phyloP scores from a whole-genome alignment of 2,888 invertebrate genomes.

The Ariolimax columbianus region DNA sequence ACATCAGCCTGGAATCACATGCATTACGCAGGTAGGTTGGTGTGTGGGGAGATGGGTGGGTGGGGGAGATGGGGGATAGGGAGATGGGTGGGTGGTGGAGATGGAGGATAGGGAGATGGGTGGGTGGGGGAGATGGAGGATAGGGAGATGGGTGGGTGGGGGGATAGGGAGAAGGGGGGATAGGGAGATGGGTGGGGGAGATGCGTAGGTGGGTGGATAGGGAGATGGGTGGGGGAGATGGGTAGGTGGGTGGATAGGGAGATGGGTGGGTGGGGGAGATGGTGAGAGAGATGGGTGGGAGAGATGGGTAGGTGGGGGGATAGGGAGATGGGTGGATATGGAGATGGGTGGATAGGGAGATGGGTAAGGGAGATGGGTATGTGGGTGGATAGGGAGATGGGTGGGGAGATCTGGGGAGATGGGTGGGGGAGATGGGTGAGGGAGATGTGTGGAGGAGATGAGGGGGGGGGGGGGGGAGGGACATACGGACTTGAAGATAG shows the following conservation, averaged over 20 bases:
- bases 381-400: not conserved
- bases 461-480: not conserved
- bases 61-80: not conserved
- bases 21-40: not conserved
- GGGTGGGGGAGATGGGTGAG: not conserved
- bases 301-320: not conserved
- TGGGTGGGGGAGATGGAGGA: not conserved
- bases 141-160: not conserved
- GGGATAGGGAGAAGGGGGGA: not conserved
- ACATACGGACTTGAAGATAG: no score
- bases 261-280: not conserved
- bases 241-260: not conserved
- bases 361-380: no score
- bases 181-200: not conserved
- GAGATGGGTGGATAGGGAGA: not conserved
- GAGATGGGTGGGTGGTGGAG: not conserved
- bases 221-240: not conserved
- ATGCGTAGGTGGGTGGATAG: not conserved
- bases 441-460: no score
- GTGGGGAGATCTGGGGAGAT: not conserved
- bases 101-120: not conserved
- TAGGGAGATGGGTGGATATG: not conserved
- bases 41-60: not conserved
- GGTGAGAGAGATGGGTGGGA: not conserved
- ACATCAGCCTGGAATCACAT: constrained; percentile 12